Percentiles rank a stretch among this genome's conserved stretches.
phyloP scores from a whole-genome alignment of 2,888 invertebrate species.

The Mesodorylaimus sp. region DNA sequence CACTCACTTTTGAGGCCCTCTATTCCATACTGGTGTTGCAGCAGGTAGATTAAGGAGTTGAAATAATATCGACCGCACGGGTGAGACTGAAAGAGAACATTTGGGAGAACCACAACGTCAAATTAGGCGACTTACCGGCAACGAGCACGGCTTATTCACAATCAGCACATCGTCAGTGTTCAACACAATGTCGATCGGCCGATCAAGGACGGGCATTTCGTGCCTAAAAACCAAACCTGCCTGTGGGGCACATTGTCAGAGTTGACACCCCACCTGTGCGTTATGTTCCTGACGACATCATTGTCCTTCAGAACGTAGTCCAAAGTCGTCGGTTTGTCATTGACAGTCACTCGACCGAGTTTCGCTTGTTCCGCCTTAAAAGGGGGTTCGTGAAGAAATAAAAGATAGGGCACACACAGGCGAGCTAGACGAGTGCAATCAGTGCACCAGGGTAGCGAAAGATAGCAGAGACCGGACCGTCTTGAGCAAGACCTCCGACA shows the following conservation, averaged over 20 bases:
- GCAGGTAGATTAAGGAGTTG: constrained; percentile 85
- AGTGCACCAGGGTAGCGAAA: no score
- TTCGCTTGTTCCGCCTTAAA: constrained; percentile 30
- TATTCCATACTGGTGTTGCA: constrained; percentile 84
- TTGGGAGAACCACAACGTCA: not conserved
- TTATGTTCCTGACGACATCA: constrained; percentile 73
- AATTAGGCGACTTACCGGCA: constrained; percentile 56
- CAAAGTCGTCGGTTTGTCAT: constrained; percentile 71
- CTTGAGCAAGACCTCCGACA: no score
- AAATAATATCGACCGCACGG: constrained; percentile 93
- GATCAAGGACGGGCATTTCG: constrained; percentile 93
- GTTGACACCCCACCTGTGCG: constrained; percentile 62
- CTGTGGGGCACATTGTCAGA: not conserved
- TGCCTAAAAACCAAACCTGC: constrained; percentile 50
- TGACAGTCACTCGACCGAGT: constrained; percentile 74
- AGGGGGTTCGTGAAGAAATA: not conserved
- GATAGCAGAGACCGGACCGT: no score
- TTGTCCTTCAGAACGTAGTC: constrained; percentile 81
- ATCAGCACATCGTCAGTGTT: constrained; percentile 97
- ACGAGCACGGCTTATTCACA: constrained; percentile 98
- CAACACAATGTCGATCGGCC: constrained; percentile 75
- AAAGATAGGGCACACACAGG: no score
- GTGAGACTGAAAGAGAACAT: constrained; percentile 51
- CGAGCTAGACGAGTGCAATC: no score
- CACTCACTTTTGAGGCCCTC: constrained; percentile 57